phyloP scores from a whole-genome alignment of 2,113 vertebrate genomes.

The Manacus vitellinus region DNA sequence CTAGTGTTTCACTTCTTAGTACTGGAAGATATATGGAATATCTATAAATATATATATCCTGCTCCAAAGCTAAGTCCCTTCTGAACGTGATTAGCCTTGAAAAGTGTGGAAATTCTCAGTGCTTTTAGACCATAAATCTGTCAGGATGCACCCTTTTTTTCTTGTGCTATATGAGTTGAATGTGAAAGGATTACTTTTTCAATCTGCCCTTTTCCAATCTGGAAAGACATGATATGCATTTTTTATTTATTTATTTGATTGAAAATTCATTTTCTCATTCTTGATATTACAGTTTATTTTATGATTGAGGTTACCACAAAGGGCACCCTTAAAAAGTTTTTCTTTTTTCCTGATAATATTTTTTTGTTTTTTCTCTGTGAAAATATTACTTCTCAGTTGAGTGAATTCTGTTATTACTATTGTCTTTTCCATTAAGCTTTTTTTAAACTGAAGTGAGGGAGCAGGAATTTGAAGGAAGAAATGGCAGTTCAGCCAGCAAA shows the following conservation, averaged over 20 bases:
- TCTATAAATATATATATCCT: background rate
- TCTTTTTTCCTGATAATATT: background rate
- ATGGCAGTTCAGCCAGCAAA: background rate
- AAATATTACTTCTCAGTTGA: background rate
- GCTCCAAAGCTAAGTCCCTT: background rate
- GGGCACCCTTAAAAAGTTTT: background rate
- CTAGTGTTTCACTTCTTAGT: background rate
- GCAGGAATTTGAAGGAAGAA: background rate
- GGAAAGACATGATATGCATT: background rate
- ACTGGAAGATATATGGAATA: background rate
- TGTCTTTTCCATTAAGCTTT: background rate
- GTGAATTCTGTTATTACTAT: background rate
- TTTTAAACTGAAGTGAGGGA: background rate
- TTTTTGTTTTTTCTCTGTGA: background rate
- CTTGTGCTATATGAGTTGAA: conserved; percentile 9
- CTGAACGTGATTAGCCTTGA: background rate
- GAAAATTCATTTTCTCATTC: background rate
- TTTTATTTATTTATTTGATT: background rate
- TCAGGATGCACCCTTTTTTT: background rate
- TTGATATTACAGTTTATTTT: background rate
- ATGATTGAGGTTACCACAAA: background rate
- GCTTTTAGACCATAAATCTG: conserved; percentile 43
- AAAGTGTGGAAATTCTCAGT: background rate
- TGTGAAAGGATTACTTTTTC: background rate
- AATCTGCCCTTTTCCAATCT: background rate